Base-by-base conservation (phyloP, 2,113 vertebrate species). In the Trachemys scripta region DNA sequence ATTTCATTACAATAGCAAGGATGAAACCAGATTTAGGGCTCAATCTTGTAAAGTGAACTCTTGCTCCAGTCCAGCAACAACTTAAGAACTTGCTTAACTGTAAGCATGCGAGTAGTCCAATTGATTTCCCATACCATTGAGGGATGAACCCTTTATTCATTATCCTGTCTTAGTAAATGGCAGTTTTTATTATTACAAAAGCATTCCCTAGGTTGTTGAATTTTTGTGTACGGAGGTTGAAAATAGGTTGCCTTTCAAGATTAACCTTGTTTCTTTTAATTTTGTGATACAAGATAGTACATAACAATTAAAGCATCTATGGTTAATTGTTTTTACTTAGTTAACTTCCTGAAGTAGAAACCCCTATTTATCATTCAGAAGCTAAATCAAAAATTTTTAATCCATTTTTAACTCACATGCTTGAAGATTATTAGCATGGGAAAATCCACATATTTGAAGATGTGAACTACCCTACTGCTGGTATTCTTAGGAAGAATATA, bases 351-450 rank as follows among this genome's bases (percentile, higher is more conserved):
- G 57, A 19, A 92, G 20, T 51, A 83, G 87, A 85, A 87, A 85
- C 93, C 56, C 88, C 10, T 14, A 85, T 92, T 93, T 82, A 47
- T 24, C n/a, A 88, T 88, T 85, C 31, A 83, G 84, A 94, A 95
- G 62, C 17, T 50, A 53, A 92, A 50, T 45, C 1, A 81, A 89
- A 80, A 81, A 45, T 47, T 76, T 12, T 54, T 75, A 94, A 81
- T 2, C 13, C 62, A 72, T 8, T 42, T 96, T 86, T 90, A 50
- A 90, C 51, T 96, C 35, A 45, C 42, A 22, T 83, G 79, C 35
- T 82, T 16, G 53, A 42, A 91, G 92, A 53, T 86, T 94, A 51
- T 42, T 57, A 75, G 35, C 57, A 69, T 51, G 24, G 85, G 88
- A 91, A 80, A 92, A 85, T 51, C 80, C 56, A 92, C 69, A 6